Base-by-base conservation (phyloP, 2,888 invertebrate species). In the Seira ritae region DNA sequence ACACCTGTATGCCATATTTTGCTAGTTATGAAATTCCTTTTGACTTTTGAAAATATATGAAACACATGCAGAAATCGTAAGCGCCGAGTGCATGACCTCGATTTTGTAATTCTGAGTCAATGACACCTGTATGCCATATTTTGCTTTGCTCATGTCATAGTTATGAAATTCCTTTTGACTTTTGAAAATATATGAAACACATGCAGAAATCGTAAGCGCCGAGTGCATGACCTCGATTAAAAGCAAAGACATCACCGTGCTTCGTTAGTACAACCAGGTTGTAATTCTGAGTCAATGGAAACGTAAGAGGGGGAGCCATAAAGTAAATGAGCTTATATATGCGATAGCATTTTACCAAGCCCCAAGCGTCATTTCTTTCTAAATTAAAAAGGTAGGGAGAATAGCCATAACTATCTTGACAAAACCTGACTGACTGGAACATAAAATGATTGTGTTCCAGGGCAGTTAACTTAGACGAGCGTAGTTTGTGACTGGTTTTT, bases 151-250 rank as follows among this genome's bases (percentile, higher is more conserved):
- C n/a, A n/a, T n/a, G n/a, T n/a, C 31, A 31, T 31, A 31, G 8
- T 31, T n/a, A 31, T 4, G 8, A 31, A 31, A 31, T 31, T 31
- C 8, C 31, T 31, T 31, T 31, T n/a, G n/a, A n/a, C n/a, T n/a
- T n/a, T n/a, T n/a, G n/a, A 31, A 31, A 31, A 31, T 4, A 31
- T 31, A 8, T 8, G 3, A 31, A 31, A 31, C 31, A 31, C 31
- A 31, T 31, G 31, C 31, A 31, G 31, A 31, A 31, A 31, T 31
- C 31, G 55, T 55, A 55, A n/a, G 55, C 55, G 55, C 6, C 15
- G 55, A 55, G 55, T 55, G 55, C 55, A 55, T 55, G 55, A 55
- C 55, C 55, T 55, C 55, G 12, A 55, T 55, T 55, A 55, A 55
- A 55, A 8, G 6, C 55, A 42, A 42, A 42, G 6, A 12, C 12